Percentiles rank a stretch among this genome's conserved stretches.
phyloP scores from a whole-genome alignment of 92 coral and sea anemone genomes.

The Epizoanthus illoricatus region DNA sequence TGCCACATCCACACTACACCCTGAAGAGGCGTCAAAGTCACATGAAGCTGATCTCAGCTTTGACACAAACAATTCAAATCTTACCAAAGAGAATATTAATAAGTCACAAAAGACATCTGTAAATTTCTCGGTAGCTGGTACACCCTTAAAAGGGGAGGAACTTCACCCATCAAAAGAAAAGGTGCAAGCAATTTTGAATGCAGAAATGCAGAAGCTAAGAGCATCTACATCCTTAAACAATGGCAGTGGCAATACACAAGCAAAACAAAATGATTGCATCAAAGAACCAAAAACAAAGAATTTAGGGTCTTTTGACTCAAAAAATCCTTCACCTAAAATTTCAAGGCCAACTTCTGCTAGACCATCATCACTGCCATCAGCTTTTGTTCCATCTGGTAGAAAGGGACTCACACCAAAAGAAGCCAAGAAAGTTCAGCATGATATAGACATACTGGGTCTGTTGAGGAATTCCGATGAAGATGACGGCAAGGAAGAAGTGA shows the following conservation, averaged over 20 bases:
- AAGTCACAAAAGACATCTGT: background rate
- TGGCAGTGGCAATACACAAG: conserved; percentile 15
- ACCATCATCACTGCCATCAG: conserved; percentile 22
- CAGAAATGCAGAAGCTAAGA: conserved; percentile 60
- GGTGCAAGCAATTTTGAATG: conserved; percentile 63
- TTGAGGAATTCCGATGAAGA: conserved; percentile 30
- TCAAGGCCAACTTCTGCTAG: conserved; percentile 33
- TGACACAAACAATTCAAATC: too few species aligned
- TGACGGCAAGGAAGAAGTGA: background rate
- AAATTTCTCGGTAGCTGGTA: background rate
- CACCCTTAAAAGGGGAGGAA: conserved; percentile 38
- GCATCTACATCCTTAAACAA: background rate
- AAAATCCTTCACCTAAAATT: conserved; percentile 33
- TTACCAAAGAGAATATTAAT: too few species aligned
- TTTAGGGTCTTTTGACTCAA: conserved; percentile 11
- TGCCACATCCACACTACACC: background rate
- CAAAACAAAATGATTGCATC: background rate
- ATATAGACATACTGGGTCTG: conserved; percentile 67
- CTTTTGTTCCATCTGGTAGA: conserved; percentile 16
- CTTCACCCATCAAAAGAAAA: conserved; percentile 76
- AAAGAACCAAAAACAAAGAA: background rate
- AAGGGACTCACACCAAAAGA: conserved; percentile 45
- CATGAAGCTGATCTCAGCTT: background rate
- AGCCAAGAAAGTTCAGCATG: conserved; percentile 51
- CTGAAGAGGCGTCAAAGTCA: background rate